These are phyloP conservation scores for Quiscalus mexicanus DNA, from an alignment of 2,113 vertebrate genomes.

Conservation along the genomic window DNA sequence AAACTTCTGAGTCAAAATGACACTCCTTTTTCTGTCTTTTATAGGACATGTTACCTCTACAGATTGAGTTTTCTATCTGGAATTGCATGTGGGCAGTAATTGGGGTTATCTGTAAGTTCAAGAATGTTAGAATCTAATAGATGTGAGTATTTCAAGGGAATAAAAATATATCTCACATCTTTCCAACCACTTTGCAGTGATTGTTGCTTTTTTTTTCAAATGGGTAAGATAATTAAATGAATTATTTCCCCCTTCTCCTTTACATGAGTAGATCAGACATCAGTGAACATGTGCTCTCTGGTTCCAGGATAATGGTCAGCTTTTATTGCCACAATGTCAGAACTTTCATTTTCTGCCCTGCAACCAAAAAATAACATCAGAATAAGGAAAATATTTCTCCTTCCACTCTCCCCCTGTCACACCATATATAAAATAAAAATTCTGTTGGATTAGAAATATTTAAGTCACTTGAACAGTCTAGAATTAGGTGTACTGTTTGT, in stretches of 20 bases:
- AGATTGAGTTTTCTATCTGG: conserved; percentile 11
- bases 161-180: background rate
- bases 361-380: background rate
- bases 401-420: accelerated
- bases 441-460: background rate
- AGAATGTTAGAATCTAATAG: background rate
- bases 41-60: background rate
- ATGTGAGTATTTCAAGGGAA: conserved; percentile 23
- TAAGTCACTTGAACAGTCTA: background rate
- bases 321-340: background rate
- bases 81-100: background rate
- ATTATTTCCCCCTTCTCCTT: background rate
- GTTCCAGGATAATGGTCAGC: background rate
- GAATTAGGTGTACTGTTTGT: background rate
- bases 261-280: background rate
- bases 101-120: conserved; percentile 26
- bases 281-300: background rate
- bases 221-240: background rate
- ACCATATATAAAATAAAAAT: background rate
- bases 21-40: background rate
- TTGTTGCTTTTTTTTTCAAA: background rate
- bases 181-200: conserved; percentile 12
- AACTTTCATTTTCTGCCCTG: background rate
- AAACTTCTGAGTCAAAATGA: background rate
- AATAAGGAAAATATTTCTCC: background rate